Conservation (phyloP, 2,113 vertebrate species). For the Eurystomus gularis region DNA sequence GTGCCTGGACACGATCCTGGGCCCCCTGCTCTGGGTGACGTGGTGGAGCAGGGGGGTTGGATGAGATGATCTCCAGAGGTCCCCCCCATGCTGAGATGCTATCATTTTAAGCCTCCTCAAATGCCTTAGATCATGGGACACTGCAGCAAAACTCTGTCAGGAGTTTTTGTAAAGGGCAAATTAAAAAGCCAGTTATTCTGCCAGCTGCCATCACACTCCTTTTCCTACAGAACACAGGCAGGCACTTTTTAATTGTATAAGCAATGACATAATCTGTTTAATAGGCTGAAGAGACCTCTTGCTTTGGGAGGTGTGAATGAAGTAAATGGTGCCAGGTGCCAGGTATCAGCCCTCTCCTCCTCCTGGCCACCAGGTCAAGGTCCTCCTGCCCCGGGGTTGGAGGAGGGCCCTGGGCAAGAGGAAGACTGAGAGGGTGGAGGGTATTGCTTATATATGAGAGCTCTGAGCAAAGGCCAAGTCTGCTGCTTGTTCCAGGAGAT, state of each 20-base stretch:
- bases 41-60: too few species aligned
- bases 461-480: accelerated
- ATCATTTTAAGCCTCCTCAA: background rate
- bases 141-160: background rate
- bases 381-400: background rate
- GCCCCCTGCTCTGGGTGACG: too few species aligned
- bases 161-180: background rate
- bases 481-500: background rate
- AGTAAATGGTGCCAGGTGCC: background rate
- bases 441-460: background rate
- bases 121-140: background rate
- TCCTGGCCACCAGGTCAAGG: background rate
- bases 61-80: too few species aligned
- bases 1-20: too few species aligned
- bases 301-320: background rate
- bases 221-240: accelerated
- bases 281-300: accelerated
- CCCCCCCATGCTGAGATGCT: too few species aligned
- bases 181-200: background rate
- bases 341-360: background rate
- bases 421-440: accelerated
- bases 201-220: too few species aligned
- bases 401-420: background rate
- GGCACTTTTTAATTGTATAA: accelerated
- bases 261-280: too few species aligned